Evolutionary conservation across 2,888 invertebrate species (phyloP).

Genomic region (Agrotis segetum): DNA sequence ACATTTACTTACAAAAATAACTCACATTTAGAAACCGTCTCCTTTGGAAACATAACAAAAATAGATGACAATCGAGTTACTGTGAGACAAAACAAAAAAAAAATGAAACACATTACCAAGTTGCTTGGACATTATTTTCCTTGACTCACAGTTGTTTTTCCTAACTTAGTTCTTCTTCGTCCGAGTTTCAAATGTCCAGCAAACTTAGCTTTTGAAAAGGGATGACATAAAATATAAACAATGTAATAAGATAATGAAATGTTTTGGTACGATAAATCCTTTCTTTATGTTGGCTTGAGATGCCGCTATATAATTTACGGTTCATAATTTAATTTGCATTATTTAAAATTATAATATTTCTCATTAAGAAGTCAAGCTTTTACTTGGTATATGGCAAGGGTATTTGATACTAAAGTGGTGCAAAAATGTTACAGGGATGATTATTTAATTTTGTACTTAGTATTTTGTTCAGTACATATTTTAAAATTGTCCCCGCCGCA

Average conservation of each 20-base stretch:
- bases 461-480: too few relatives aligned
- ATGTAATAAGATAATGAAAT: slow-evolving; percentile 25
- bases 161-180: slow-evolving; percentile 37
- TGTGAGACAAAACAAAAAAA: slow-evolving; percentile 1
- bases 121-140: slow-evolving; percentile 29
- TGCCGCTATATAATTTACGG: neutral
- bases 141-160: slow-evolving; percentile 14
- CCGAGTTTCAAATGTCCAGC: slow-evolving; percentile 46
- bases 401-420: too few relatives aligned
- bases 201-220: slow-evolving; percentile 52
- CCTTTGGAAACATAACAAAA: neutral
- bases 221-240: slow-evolving; percentile 44
- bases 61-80: neutral
- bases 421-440: too few relatives aligned
- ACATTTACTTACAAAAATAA: neutral
- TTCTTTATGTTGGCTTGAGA: slow-evolving; percentile 10
- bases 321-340: slow-evolving; percentile 7
- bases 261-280: slow-evolving; percentile 18
- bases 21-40: too few relatives aligned
- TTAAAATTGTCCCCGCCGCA: too few relatives aligned
- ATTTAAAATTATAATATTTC: neutral
- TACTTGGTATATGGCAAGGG: too few relatives aligned
- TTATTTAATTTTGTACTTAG: too few relatives aligned
- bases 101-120: slow-evolving; percentile 36
- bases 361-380: neutral